Conservation (phyloP, 53 echinoderm and acorn worm genomes). For the Holothuria scabra region DNA sequence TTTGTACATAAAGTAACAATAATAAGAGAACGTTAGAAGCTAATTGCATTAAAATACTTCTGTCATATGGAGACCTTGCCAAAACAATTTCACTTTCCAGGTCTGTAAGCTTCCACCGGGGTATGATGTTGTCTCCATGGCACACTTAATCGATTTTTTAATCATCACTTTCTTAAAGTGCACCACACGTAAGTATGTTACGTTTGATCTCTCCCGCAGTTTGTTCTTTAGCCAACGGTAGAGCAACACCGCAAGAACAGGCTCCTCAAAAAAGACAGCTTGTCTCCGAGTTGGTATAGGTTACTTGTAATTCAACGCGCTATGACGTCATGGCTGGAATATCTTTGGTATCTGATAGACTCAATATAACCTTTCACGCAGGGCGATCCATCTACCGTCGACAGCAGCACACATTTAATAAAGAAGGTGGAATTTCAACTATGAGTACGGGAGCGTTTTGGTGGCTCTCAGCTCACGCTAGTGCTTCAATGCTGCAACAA, state of each 20-base stretch:
- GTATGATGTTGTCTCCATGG: no score
- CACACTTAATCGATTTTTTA: neutral
- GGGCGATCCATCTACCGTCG: conserved; percentile 38
- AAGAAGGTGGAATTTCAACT: conserved; percentile 35
- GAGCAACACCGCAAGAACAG: neutral
- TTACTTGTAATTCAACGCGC: conserved; percentile 28
- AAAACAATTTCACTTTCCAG: no score
- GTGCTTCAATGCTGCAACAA: no score
- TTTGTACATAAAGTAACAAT: no score
- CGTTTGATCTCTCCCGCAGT: conserved; percentile 44
- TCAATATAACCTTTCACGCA: conserved; percentile 35
- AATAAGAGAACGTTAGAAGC: no score
- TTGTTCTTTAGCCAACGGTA: neutral
- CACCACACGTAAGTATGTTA: neutral
- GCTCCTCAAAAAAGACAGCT: neutral
- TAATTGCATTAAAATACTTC: no score
- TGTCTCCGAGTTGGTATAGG: neutral
- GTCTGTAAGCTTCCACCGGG: no score
- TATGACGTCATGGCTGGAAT: conserved; percentile 35
- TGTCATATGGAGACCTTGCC: no score
- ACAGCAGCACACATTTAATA: conserved; percentile 40
- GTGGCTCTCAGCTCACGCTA: no score
- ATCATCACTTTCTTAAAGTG: neutral
- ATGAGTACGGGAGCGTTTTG: conserved; percentile 15
- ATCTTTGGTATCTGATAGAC: conserved; percentile 42